Base-by-base conservation (phyloP, 2,888 invertebrate genomes). In the Girardia tigrina region DNA sequence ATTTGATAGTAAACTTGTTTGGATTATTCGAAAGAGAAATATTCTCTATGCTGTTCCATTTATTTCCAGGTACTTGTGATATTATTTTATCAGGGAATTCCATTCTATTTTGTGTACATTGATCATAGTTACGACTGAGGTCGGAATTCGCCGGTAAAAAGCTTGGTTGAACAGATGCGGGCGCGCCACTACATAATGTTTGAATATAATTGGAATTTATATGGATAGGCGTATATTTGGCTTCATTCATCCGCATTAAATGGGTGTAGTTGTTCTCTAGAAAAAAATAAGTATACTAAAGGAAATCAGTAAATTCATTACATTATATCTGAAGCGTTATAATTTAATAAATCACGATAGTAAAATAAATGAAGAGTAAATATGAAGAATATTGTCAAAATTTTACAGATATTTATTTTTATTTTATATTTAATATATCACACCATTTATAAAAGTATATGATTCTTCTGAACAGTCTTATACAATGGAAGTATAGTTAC, bases 171-270 rank as follows among this genome's bases (percentile, higher is more conserved):
- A 56, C 56, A 6, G 56, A 23, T 56, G 23, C 4, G 4, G 56
- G 23, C 23, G 20, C 56, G 4, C 8, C 4, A 56, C 56, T 56
- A 56, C 56, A 56, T 56, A 56, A 56, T 4, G 56, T 20, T 56
- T 56, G 56, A 56, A 56, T 56, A n/a, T 56, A 56, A 56, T 56
- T 56, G 56, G 56, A 56, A 56, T 56, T 56, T 8, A 56, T n/a
- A 56, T 56, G 56, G 56, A 56, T 56, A 23, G 56, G 56, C 4
- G 56, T 56, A 23, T 56, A 56, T 56, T 56, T 56, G 56, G 56
- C 56, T 56, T 56, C 56, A 56, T 56, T 56, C 56, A 56, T 56
- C 56, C 56, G 56, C 56, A 56, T 56, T 56, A 56, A 56, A 56
- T 56, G 56, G 56, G 56, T 56, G 56, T 56, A 56, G 56, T 56